phyloP scores from a whole-genome alignment of 1,140 invertebrate genomes.

The Drosophila bipectinata region DNA sequence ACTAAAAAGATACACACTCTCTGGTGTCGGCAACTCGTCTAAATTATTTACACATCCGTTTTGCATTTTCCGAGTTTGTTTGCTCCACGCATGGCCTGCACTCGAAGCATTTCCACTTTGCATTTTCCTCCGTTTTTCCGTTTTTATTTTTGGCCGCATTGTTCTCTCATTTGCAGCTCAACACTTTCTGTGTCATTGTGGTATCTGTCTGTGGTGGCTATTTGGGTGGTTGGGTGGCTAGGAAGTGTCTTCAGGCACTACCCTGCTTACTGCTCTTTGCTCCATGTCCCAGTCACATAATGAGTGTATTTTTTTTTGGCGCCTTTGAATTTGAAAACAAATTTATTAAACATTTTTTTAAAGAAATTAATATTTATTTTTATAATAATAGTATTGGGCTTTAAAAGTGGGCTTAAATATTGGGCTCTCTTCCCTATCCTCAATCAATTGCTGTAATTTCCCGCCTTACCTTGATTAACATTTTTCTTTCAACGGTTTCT shows the following conservation, averaged over 20 bases:
- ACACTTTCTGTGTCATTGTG: constrained; percentile 80
- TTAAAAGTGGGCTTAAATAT: too few species aligned
- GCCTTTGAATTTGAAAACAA: too few species aligned
- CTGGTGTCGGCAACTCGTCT: constrained; percentile 69
- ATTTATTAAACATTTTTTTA: background rate
- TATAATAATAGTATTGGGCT: too few species aligned
- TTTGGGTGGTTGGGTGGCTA: constrained; percentile 13
- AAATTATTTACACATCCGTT: constrained; percentile 83
- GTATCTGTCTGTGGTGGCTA: constrained; percentile 48
- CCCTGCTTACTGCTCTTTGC: constrained; percentile 62
- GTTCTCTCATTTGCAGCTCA: constrained; percentile 79
- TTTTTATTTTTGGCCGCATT: constrained; percentile 61
- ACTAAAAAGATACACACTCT: constrained; percentile 76
- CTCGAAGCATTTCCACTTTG: constrained; percentile 67
- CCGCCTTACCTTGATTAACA: constrained; percentile 23
- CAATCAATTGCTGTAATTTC: background rate
- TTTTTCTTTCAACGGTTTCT: constrained; percentile 46
- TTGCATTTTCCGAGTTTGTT: constrained; percentile 73
- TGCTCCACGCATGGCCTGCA: constrained; percentile 68
- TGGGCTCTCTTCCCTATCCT: too few species aligned
- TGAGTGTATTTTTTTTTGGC: background rate
- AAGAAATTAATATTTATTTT: too few species aligned
- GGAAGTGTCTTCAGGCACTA: constrained; percentile 55
- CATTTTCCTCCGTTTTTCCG: constrained; percentile 36
- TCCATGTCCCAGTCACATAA: background rate